A percentile compares a stretch with the other conserved stretches of the same genome.
Conservation (phyloP, 2,797 vertebrate species). For the Fratercula arctica region DNA sequence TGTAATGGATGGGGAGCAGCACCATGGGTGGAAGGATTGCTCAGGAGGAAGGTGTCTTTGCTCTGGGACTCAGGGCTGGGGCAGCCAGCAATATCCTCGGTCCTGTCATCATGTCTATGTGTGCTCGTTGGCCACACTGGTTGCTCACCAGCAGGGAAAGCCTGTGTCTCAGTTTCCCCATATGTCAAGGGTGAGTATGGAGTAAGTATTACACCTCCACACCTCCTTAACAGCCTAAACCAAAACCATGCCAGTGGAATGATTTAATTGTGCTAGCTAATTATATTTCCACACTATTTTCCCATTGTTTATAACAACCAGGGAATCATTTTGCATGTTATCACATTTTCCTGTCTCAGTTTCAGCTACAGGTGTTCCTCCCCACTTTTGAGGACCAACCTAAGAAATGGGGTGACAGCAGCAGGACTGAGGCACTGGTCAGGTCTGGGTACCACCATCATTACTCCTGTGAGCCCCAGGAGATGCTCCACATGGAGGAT, state of each 20-base stretch:
- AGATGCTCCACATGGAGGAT: background rate
- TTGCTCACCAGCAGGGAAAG: background rate
- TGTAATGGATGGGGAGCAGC: background rate
- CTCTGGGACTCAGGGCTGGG: background rate
- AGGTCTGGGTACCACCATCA: accelerated
- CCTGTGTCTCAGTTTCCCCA: background rate
- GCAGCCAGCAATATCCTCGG: accelerated
- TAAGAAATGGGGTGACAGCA: background rate
- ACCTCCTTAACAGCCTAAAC: background rate
- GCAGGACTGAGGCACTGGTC: background rate
- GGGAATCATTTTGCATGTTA: background rate
- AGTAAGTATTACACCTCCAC: background rate
- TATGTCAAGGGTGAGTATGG: background rate
- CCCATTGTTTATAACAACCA: background rate
- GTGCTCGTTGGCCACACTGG: background rate
- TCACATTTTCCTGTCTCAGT: background rate
- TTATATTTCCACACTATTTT: background rate
- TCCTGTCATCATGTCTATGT: background rate
- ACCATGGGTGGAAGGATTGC: background rate
- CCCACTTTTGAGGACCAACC: background rate
- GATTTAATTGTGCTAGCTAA: background rate
- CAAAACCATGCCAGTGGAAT: background rate
- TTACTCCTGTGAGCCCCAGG: background rate
- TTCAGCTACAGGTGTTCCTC: background rate
- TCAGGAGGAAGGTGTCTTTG: background rate